Evolutionary conservation across 1,140 invertebrate genomes (phyloP).

Genomic region (Tetranychus cinnabarinus): DNA sequence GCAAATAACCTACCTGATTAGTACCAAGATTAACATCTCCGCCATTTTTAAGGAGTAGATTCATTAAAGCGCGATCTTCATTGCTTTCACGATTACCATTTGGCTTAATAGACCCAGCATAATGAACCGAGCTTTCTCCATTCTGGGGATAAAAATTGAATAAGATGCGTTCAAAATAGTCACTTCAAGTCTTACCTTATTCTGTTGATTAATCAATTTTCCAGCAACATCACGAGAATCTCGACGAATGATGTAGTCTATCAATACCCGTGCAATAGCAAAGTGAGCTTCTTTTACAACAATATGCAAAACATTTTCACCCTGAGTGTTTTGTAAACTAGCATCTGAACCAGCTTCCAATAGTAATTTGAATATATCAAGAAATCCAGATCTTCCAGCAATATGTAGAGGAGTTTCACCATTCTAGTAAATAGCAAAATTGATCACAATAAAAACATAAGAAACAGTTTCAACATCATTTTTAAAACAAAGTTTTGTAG

Average conservation of each 20-base stretch:
- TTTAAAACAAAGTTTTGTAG: too few relatives aligned
- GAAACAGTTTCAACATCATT: background rate
- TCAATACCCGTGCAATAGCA: constrained; percentile 1
- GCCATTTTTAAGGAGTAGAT: constrained; percentile 59
- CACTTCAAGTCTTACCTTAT: constrained; percentile 4
- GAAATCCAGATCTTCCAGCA: constrained; percentile 62
- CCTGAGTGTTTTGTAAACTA: constrained; percentile 62
- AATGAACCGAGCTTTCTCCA: constrained; percentile 80
- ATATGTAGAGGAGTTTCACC: constrained; percentile 74
- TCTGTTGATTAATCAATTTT: constrained; percentile 8
- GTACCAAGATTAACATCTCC: constrained; percentile 66
- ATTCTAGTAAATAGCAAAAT: constrained; percentile 34
- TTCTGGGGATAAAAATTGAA: constrained; percentile 28
- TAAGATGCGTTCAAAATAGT: background rate
- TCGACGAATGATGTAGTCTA: background rate
- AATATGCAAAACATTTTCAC: constrained; percentile 12
- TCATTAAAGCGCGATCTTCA: constrained; percentile 71
- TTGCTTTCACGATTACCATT: constrained; percentile 31
- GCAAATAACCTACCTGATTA: constrained; percentile 1
- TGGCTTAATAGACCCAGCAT: constrained; percentile 24
- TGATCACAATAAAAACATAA: constrained; percentile 26
- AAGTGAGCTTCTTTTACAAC: constrained; percentile 10
- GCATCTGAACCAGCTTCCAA: constrained; percentile 77
- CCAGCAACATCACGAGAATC: background rate
- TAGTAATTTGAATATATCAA: constrained; percentile 55